These are phyloP conservation scores for Salticus scenicus DNA, from an alignment of 2,888 invertebrate species.

Conservation along the genomic window DNA sequence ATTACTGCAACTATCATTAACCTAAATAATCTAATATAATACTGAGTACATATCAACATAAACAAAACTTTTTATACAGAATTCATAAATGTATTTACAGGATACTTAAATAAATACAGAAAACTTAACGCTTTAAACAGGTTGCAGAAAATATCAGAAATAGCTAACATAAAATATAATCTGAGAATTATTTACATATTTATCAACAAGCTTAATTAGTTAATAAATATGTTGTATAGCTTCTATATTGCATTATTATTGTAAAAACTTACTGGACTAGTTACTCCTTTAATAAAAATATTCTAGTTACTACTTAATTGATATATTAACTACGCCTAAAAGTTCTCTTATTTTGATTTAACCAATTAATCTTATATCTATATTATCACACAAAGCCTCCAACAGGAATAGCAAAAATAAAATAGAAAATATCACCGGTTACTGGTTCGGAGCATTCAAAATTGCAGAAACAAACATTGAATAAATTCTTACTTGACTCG, in stretches of 20 bases:
- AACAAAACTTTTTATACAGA: too few relatives aligned
- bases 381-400: neutral
- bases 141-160: too few relatives aligned
- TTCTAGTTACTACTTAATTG: neutral
- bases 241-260: neutral
- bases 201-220: too few relatives aligned
- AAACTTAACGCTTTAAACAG: too few relatives aligned
- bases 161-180: too few relatives aligned
- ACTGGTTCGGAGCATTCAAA: neutral
- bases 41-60: neutral
- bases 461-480: too few relatives aligned
- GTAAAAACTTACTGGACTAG: slow-evolving; percentile 4
- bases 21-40: neutral
- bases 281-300: neutral
- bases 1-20: neutral
- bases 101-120: too few relatives aligned
- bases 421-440: neutral
- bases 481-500: too few relatives aligned
- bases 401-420: neutral
- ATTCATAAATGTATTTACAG: too few relatives aligned
- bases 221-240: too few relatives aligned
- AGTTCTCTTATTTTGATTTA: neutral
- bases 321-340: neutral
- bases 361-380: neutral
- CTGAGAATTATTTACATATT: too few relatives aligned